These are phyloP conservation scores for Galaxias olidus DNA, from an alignment of 2,797 vertebrate genomes.

Conservation along the genomic window DNA sequence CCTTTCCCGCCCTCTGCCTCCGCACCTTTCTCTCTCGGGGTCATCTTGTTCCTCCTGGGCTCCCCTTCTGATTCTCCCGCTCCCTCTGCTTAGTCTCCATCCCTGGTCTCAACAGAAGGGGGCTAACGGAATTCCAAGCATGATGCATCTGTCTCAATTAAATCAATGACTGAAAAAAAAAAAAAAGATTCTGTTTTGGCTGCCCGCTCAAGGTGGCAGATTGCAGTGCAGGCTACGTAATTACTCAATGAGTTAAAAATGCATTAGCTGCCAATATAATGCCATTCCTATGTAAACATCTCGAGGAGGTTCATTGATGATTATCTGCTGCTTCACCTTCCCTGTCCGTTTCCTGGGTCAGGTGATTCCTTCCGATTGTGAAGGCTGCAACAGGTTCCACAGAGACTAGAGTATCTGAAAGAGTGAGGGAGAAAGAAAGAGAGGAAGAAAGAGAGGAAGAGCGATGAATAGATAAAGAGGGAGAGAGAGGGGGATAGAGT, in stretches of 20 bases:
- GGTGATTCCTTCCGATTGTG: neutral
- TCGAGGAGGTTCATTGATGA: slow-evolving; percentile 34
- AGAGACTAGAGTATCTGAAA: too few relatives aligned
- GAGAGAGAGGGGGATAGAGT: neutral
- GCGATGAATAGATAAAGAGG: neutral
- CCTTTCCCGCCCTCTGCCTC: slow-evolving; percentile 7
- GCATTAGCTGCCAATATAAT: slow-evolving; percentile 56
- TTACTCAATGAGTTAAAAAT: slow-evolving; percentile 66
- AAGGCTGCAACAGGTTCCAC: too few relatives aligned
- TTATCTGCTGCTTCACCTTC: slow-evolving; percentile 4
- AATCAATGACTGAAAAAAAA: slow-evolving; percentile 40
- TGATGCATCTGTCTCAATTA: slow-evolving; percentile 62
- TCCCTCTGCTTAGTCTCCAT: slow-evolving; percentile 25
- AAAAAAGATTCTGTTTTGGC: slow-evolving; percentile 38
- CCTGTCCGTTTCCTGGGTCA: slow-evolving; percentile 19
- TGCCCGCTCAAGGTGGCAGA: slow-evolving; percentile 54
- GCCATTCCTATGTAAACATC: slow-evolving; percentile 51
- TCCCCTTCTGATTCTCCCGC: neutral
- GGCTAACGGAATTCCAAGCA: slow-evolving; percentile 39
- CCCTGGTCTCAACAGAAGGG: slow-evolving; percentile 44
- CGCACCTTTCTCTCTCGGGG: slow-evolving; percentile 2
- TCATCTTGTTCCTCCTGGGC: neutral
- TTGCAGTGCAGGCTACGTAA: slow-evolving; percentile 54
- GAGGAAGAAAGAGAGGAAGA: neutral
- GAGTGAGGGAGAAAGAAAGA: neutral